Evolutionary conservation across 2,888 invertebrate species (phyloP).

Genomic region (Drosophila flavopinicola): DNA sequence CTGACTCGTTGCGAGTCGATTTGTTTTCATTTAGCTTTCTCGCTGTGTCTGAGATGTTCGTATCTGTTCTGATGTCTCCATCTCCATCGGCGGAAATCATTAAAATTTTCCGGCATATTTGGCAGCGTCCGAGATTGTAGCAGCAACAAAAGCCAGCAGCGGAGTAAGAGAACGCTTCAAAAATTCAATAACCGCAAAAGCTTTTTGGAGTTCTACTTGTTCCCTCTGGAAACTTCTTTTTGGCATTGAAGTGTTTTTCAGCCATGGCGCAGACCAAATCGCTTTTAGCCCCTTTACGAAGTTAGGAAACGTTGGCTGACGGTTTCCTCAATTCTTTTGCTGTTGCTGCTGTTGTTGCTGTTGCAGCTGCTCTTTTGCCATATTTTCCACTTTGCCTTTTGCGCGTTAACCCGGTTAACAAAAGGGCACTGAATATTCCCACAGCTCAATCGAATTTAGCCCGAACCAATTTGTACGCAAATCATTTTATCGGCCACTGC

Average conservation of each 20-base stretch:
- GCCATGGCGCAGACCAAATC: conserved; percentile 44
- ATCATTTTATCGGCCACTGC: conserved; percentile 76
- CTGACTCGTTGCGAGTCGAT: conserved; percentile 56
- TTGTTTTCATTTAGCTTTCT: conserved; percentile 59
- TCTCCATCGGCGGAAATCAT: conserved; percentile 65
- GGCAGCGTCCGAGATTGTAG: conserved; percentile 51
- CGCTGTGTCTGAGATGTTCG: conserved; percentile 8
- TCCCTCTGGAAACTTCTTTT: conserved; percentile 35
- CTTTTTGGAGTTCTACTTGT: conserved; percentile 48
- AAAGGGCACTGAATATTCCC: conserved; percentile 76
- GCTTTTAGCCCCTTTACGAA: conserved; percentile 60
- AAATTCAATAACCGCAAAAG: conserved; percentile 69
- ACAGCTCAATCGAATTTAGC: conserved; percentile 80
- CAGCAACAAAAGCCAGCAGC: conserved; percentile 17
- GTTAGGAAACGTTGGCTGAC: conserved; percentile 48
- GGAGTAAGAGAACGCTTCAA: conserved; percentile 37
- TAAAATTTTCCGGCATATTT: conserved; percentile 76
- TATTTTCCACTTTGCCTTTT: conserved; percentile 58
- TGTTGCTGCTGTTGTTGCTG: conserved; percentile 1
- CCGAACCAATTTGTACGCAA: conserved; percentile 82
- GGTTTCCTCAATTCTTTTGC: conserved; percentile 25
- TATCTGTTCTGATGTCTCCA: conserved; percentile 4
- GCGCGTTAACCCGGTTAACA: conserved; percentile 72
- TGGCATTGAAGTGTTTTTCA: conserved; percentile 36
- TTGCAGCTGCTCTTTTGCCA: conserved; percentile 52